Base-by-base conservation (phyloP, 2,797 vertebrate genomes). In the Phyllotis vaccarum region DNA sequence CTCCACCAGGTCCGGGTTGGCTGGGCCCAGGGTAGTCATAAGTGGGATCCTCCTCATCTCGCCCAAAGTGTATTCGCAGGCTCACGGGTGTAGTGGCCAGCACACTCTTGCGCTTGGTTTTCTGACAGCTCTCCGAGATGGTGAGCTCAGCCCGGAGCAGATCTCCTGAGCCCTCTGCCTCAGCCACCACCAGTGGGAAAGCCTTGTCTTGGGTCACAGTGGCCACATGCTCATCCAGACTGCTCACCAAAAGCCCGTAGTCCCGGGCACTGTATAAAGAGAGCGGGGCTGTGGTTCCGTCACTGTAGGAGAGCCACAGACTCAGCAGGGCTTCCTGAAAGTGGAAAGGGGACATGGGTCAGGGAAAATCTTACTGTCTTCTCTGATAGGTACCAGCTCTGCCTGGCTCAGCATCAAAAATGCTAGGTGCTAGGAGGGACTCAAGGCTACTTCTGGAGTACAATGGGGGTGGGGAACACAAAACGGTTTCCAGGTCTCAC, bases 121-220 rank as follows among this genome's bases (percentile, higher is more conserved):
- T 99, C 98, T 99, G 99, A 98, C 99, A 99, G 97, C 99, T 99
- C 98, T 99, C 99, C 0, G 99, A 99, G 97, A 99, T 99, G 96
- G 99, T 99, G 98, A 99, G 99, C 98, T 99, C 99, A 0, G 98
- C 98, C 1, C 99, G 99, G 54, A 99, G 98, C 93, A 99, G 95
- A 92, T 99, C 99, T 0, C 99, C 99, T 0, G 98, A 95, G 0
- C 99, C 99, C 97, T 99, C 99, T 0, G 99, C 99, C 97, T 99
- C 99, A 0, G 99, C 99, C 96, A 99, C 98, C 97, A 99, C 98
- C 88, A 99, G 98, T 0, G 99, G 99, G 90, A 99, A 99, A 3
- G 99, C 98, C 10, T 99, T 98, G 97, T 99, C 99, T 96, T 99
- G 99, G 62, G 98, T 98, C 80, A 99, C 98, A 0, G 99, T 99